A percentile compares a stretch with the other conserved stretches of the same genome.
Conservation (phyloP, 2,113 vertebrate species). For the Paratilapia polleni region DNA sequence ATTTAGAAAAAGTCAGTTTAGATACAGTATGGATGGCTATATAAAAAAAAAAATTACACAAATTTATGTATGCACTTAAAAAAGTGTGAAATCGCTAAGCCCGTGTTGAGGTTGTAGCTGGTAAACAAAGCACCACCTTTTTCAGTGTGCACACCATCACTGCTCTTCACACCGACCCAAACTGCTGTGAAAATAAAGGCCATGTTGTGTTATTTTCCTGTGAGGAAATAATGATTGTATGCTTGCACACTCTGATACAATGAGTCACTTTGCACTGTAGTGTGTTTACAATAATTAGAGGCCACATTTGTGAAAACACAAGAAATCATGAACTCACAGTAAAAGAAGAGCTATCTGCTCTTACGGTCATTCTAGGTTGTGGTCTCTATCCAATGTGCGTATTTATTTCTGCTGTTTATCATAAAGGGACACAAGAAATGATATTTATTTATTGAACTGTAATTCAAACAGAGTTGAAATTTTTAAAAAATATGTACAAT, state of each 20-base stretch:
- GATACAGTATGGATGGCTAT: background rate
- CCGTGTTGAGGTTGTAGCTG: background rate
- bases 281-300: slow-evolving; percentile 54
- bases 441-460: background rate
- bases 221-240: background rate
- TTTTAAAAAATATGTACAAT: background rate
- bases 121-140: background rate
- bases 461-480: background rate
- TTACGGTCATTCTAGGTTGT: slow-evolving; percentile 29
- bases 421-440: background rate
- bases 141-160: background rate
- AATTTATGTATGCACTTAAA: background rate
- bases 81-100: background rate
- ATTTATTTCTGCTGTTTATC: slow-evolving; percentile 48
- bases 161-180: background rate
- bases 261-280: slow-evolving; percentile 20
- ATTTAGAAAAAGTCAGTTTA: background rate
- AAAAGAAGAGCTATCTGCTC: background rate
- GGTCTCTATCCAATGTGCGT: slow-evolving; percentile 33
- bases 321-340: slow-evolving; percentile 40
- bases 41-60: background rate
- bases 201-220: background rate
- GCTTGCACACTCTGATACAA: background rate
- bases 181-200: background rate
- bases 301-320: slow-evolving; percentile 61